Evolutionary conservation across 2,888 invertebrate genomes (phyloP).

Genomic region (Isotomurus palustris): DNA sequence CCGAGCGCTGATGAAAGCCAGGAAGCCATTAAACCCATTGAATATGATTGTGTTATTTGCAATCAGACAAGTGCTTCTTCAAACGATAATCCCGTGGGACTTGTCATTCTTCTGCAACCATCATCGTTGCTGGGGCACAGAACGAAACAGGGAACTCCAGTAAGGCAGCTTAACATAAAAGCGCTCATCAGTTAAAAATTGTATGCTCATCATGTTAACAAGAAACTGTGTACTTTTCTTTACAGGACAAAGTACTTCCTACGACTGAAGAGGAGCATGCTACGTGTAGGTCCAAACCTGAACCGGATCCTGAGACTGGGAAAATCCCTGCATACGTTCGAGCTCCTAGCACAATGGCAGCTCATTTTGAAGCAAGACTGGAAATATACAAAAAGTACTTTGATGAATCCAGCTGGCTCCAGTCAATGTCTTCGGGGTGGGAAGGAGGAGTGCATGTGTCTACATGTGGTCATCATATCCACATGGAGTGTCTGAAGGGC

Average conservation of each 20-base stretch:
- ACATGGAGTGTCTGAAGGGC: slow-evolving; percentile 86
- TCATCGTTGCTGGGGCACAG: slow-evolving; percentile 79
- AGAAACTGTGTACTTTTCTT: neutral
- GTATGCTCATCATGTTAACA: neutral
- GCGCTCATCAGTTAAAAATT: neutral
- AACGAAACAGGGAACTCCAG: slow-evolving; percentile 35
- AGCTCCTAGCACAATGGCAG: slow-evolving; percentile 66
- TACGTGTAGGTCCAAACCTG: too few species aligned
- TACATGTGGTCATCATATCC: slow-evolving; percentile 95
- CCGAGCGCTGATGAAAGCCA: slow-evolving; percentile 49
- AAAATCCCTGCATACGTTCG: too few species aligned
- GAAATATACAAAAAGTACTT: slow-evolving; percentile 73
- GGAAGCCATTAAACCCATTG: slow-evolving; percentile 53
- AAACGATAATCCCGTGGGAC: slow-evolving; percentile 76
- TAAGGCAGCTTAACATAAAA: neutral
- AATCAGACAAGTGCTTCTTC: slow-evolving; percentile 82
- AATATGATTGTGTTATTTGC: slow-evolving; percentile 94
- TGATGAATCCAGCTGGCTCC: slow-evolving; percentile 70
- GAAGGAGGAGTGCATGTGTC: slow-evolving; percentile 85
- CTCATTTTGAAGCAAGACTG: slow-evolving; percentile 70
- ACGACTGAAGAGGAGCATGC: slow-evolving; percentile 62
- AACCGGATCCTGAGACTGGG: slow-evolving; percentile 53
- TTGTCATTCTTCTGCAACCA: slow-evolving; percentile 80
- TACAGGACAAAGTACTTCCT: slow-evolving; percentile 54
- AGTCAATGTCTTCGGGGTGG: slow-evolving; percentile 75